Evolutionary conservation across 2,797 vertebrate species (phyloP).

Genomic region (Caiman crocodilus): DNA sequence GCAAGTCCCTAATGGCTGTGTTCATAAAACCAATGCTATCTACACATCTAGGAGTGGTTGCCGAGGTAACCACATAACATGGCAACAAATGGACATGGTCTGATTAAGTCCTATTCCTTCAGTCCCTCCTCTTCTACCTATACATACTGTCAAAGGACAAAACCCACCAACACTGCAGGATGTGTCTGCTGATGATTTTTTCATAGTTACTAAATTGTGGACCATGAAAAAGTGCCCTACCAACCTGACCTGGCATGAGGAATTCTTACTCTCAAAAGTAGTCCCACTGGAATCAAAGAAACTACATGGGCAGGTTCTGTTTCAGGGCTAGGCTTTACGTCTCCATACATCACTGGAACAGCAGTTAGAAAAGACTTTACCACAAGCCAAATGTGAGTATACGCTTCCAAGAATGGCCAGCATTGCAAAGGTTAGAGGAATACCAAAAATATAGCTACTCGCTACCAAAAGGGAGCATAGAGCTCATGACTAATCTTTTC

Average conservation of each 20-base stretch:
- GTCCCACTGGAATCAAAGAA: neutral
- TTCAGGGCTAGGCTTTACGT: neutral
- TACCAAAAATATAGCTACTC: neutral
- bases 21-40: neutral
- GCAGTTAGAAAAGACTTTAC: neutral
- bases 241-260: neutral
- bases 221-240: neutral
- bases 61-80: neutral
- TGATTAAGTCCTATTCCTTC: too few species aligned
- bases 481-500: slow-evolving; percentile 57
- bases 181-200: neutral
- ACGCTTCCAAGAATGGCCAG: neutral
- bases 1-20: neutral
- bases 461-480: neutral
- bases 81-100: neutral
- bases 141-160: neutral
- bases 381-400: neutral
- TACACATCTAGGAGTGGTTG: neutral
- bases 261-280: neutral
- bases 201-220: neutral
- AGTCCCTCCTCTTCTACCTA: too few species aligned
- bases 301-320: too few species aligned
- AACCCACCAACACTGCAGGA: neutral
- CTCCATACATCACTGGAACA: neutral
- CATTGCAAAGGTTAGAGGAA: neutral